Evolutionary conservation across 2,797 vertebrate genomes (phyloP).

Genomic region (Mus caroli): DNA sequence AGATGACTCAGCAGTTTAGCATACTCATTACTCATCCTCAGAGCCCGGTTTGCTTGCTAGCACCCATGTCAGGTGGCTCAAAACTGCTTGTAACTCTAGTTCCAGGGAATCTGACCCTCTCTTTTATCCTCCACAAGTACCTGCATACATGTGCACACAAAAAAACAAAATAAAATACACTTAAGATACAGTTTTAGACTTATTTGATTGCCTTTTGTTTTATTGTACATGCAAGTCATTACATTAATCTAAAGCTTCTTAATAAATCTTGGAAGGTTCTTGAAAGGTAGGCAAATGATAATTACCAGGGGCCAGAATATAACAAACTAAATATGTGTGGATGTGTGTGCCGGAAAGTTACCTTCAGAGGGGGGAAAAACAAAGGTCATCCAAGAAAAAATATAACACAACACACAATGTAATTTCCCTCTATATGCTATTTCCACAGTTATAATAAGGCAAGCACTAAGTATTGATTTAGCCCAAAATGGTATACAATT

Average conservation of each 20-base stretch:
- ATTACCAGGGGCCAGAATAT: neutral
- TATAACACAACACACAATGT: neutral
- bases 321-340: neutral
- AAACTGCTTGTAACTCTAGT: neutral
- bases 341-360: neutral
- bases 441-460: constrained; percentile 29
- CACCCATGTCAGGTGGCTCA: neutral
- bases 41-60: neutral
- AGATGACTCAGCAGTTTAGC: neutral
- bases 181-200: neutral
- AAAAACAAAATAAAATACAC: neutral
- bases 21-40: neutral
- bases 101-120: neutral
- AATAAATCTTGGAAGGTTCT: neutral
- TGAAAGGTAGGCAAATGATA: neutral
- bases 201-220: neutral
- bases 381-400: neutral
- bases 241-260: neutral
- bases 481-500: constrained; percentile 19
- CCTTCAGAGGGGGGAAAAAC: neutral
- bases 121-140: neutral
- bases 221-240: neutral
- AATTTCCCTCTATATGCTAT: neutral
- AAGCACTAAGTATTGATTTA: constrained; percentile 50
- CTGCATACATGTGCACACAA: neutral